Evolutionary conservation across 2,888 invertebrate species (phyloP), one percentile per base, ranked within the genome.

Genomic region (Rhopalosiphum nymphaeae): DNA sequence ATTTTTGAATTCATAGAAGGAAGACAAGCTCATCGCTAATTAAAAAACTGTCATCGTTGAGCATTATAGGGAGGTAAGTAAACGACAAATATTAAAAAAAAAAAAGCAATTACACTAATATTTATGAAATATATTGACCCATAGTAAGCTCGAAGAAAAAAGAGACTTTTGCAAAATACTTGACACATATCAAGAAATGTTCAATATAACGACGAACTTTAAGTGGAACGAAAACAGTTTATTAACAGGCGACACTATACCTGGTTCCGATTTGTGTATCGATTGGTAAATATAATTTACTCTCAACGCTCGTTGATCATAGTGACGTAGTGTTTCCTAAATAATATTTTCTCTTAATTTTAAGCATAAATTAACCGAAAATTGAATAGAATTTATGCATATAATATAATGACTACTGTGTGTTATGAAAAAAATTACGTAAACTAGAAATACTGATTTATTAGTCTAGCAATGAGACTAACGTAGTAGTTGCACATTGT

Each of bases 201-300:
- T 91, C 3, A 36, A 78, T 36, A 36, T 78, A 36, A 86, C n/a
- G 26, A 49, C 25, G 53, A 46, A 26, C 0, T 94, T 94, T 61
- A 86, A 61, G 25, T 94, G 94, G 94, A 85, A 85, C 42, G 67
- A 86, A 5, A 61, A 49, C 3, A 91, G 86, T 61, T 25, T 67
- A 13, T 61, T 94, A 42, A 94, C 85, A 16, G 94, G 94, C 1
- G 90, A 94, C 29, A 94, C 86, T 0, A 86, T 94, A 49, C 85
- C 90, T 42, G 94, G 94, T 29, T 86, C 94, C 1, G 94, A 94
- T 36, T 53, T 49, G 26, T 94, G 94, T 42, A 86, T 94, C 49
- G 94, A 94, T 86, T 94, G 94, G 94, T 94, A 94, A 85, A n/a
- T n/a, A 44, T 29, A 46, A 49, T 46, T 61, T 49, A 78, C 3